Base-by-base conservation (phyloP, 2,113 vertebrate genomes). In the Phaetusa simplex region DNA sequence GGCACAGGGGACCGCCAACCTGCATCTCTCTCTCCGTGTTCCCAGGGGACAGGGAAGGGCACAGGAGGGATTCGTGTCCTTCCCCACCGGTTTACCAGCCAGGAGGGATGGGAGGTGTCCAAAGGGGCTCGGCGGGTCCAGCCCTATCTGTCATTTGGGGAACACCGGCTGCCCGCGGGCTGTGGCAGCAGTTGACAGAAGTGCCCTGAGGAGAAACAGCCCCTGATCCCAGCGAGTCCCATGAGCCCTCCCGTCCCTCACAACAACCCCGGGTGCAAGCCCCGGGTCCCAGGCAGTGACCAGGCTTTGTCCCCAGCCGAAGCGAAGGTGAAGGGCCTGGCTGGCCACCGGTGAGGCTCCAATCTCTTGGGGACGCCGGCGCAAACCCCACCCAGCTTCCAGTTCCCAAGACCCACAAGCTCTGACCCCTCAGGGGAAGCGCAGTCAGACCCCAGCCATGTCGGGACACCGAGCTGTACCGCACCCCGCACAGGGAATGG, bases 381-480 rank as follows among this genome's bases (percentile, higher is more conserved):
- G 53, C 14, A 49, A 81, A 2, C 3, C 11, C 16, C 45, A 34
- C 5, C 3, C 34, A 53, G 36, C 21, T 78, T 40, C n/a, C 65
- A 38, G 36, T 34, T 59, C 43, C 64, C 36, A 36, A 10, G 32
- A 23, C 29, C 32, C 58, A 18, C 32, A 16, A 0, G 0, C 14
- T 55, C 45, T 43, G 40, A 38, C 1, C 16, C 38, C 17, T 2
- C 0, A 21, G 50, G 19, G 19, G 30, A 47, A 55, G 50, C 4
- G 2, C 0, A 0, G 22, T 26, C 3, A 4, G 77, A 29, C 7
- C 58, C 34, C 3, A 2, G 26, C 14, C 0, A 0, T 11, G 56
- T 5, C 1, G 1, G 38, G 20, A 24, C 21, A 26, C 38, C 24
- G 53, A 45, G 58, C 52, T 47, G 62, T 52, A n/a, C 65, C 0